Evolutionary conservation across 2,797 vertebrate genomes (phyloP).

Genomic region (Allobates femoralis): DNA sequence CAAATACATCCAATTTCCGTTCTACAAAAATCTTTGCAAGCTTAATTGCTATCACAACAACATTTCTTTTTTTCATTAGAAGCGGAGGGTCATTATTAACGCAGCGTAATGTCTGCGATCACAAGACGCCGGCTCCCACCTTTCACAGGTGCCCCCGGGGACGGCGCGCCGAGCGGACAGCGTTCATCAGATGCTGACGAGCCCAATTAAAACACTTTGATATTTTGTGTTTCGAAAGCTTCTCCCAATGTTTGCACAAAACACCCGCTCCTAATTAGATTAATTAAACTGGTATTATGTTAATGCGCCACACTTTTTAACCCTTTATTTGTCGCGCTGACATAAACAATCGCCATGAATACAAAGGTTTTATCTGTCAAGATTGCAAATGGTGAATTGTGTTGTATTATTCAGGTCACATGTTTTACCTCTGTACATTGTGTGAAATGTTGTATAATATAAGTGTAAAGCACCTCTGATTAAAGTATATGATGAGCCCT

Average conservation of each 20-base stretch:
- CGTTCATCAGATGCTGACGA: conserved; percentile 66
- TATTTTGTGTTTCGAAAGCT: conserved; percentile 63
- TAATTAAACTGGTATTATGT: conserved; percentile 61
- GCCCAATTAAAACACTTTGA: conserved; percentile 72
- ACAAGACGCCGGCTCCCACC: conserved; percentile 67
- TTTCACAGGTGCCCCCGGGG: conserved; percentile 71
- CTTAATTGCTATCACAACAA: conserved; percentile 90
- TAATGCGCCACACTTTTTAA: conserved; percentile 53
- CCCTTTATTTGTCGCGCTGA: conserved; percentile 7
- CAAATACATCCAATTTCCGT: conserved; percentile 94
- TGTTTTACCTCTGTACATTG: too few species aligned
- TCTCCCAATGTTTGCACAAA: conserved; percentile 63
- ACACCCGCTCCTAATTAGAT: conserved; percentile 61
- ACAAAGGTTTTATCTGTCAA: too few species aligned
- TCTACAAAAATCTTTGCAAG: conserved; percentile 75
- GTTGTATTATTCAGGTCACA: background rate
- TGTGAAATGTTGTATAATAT: too few species aligned
- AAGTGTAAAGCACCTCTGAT: too few species aligned
- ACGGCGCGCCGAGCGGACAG: conserved; percentile 65
- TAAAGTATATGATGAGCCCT: background rate
- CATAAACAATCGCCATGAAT: too few species aligned
- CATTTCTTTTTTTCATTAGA: conserved; percentile 78
- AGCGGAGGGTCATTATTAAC: conserved; percentile 72
- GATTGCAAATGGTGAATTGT: background rate
- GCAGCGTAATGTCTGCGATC: conserved; percentile 67